Base-by-base conservation (phyloP, 2,113 vertebrate species). In the Nicator chloris region DNA sequence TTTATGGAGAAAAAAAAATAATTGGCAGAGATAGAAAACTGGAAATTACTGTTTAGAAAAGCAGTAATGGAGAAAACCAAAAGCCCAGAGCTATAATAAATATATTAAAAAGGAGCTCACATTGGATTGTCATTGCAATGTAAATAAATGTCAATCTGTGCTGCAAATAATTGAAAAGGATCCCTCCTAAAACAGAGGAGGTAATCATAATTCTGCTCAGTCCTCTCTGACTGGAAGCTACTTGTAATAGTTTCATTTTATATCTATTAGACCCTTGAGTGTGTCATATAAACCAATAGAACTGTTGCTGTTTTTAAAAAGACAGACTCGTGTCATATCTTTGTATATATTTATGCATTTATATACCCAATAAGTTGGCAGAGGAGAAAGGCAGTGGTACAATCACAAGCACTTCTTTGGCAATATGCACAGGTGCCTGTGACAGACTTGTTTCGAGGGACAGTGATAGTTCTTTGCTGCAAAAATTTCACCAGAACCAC, bases 21-120 rank as follows among this genome's bases (percentile, higher is more conserved):
- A 77, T 83, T 81, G 68, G 18, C 68, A 83, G 59, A 70, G 26
- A 70, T 21, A 70, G 30, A 83, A 88, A 85, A 77, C 18, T 73
- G 54, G 66, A 93, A 93, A 73, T 47, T 93, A 61, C 31, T 86
- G 39, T 94, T 92, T 88, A 90, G 64, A 90, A 93, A 92, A 88
- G 31, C 39, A 90, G 26, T 33, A 90, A 73, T 42, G 35, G 66
- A 94, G 66, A 90, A 88, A 95, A 93, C 13, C 39, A 83, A 86
- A 82, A 88, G 73, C 33, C 37, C 30, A 59, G 76, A 92, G 21
- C 47, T 92, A 51, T 39, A 94, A 82, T 50, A 93, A 69, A 88
- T 93, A 54, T 45, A 92, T 85, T 92, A 28, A 77, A 95, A 86
- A 95, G 18, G 39, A 93, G 24, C 19, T 86, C 39, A 35, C 9